Evolutionary conservation across 2,888 invertebrate species (phyloP), one percentile per base, ranked within the genome.

Genomic region (Epirrhoe alternata): DNA sequence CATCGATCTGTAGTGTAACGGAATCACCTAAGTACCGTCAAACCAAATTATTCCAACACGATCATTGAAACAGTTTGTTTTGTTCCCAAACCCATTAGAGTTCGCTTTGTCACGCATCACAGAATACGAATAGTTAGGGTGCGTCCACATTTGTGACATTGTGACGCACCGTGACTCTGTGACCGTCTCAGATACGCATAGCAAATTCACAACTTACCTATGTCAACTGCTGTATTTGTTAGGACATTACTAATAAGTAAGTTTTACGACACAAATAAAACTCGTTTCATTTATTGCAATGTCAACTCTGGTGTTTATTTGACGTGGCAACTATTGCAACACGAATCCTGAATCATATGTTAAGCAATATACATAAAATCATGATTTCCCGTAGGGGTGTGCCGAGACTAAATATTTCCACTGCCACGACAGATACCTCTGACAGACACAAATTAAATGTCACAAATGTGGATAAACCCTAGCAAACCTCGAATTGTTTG

Each of bases 391-490:
- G 24, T 24, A 24, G 24, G 24, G 24, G 24, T 24, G 24, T 33
- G 6, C 33, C 33, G 33, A 33, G 33, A 33, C 33, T 7, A 33
- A 6, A 7, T 6, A 6, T 33, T 54, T 16, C 38, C 33, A 24
- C 52, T 52, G 45, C 33, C 56, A 52, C 52, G 45, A 57, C 31
- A 45, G 16, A 33, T 56, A 17, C 30, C 30, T 45, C 55, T 31
- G 55, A 54, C 66, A 61, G 50, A 55, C 24, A 33, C 33, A 33
- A 33, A 33, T 7, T 33, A 7, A 42, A 12, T 49, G 16, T 57
- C 57, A 60, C 64, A 54, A 42, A 42, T 42, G 38, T 42, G 35
- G 63, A 42, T 66, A 64, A 68, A 57, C 61, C 50, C 12, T 24
- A 35, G 10, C 47, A 56, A 47, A 33, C 47, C 31, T 33, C 24